Evolutionary conservation across 2,888 invertebrate genomes (phyloP).

Genomic region (Didymodactylos carnosus): DNA sequence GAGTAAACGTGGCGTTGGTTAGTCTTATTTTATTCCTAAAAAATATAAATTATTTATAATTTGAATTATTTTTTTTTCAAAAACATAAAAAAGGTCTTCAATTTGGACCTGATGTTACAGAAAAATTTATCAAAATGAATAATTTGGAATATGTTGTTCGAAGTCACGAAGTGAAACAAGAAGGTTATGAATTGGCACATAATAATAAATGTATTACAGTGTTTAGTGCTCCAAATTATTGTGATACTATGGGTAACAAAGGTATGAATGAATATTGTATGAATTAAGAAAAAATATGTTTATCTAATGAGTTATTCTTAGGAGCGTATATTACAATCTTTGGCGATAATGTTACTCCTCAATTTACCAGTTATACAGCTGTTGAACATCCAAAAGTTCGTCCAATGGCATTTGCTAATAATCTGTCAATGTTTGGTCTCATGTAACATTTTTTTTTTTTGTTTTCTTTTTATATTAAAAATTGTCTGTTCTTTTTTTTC

Average conservation of each 20-base stretch:
- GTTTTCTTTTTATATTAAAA: neutral
- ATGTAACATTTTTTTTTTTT: neutral
- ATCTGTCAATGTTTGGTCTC: conserved; percentile 19
- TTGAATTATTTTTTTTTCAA: neutral
- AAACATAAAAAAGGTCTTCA: neutral
- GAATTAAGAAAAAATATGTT: too few species aligned
- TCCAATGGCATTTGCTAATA: conserved; percentile 81
- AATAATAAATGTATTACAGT: conserved; percentile 90
- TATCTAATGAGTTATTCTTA: too few species aligned
- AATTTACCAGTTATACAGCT: conserved; percentile 73
- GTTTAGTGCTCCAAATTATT: conserved; percentile 98
- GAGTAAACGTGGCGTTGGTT: conserved; percentile 88
- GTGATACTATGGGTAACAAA: conserved; percentile 96
- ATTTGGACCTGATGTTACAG: conserved; percentile 74
- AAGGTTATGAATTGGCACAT: conserved; percentile 79
- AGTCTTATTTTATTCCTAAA: conserved; percentile 51
- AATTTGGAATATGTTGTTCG: conserved; percentile 76
- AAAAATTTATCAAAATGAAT: conserved; percentile 57
- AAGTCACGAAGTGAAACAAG: conserved; percentile 63
- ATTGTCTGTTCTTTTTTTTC: neutral
- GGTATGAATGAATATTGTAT: too few species aligned
- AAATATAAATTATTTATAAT: neutral
- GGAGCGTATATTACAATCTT: conserved; percentile 86
- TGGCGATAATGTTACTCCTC: conserved; percentile 70
- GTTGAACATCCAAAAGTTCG: conserved; percentile 92